Evolutionary conservation across 1,140 invertebrate species (phyloP), one percentile per base, ranked within the genome.

Genomic region (Cryptotermes secundus): DNA sequence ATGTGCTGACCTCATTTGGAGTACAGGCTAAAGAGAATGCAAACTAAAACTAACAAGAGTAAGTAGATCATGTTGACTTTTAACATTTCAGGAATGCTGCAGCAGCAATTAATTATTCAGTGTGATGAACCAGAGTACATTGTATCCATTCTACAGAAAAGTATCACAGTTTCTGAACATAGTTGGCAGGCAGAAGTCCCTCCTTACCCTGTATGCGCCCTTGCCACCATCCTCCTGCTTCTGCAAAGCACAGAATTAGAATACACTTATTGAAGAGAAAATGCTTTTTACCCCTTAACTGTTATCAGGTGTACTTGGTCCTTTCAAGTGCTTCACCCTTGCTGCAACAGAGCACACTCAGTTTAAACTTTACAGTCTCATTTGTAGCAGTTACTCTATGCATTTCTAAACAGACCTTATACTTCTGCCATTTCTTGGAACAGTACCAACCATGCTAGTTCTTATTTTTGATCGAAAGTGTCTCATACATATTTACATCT

Each of bases 211-310:
- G 89, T 14, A 93, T 86, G 86, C 90, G 90, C 79, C 94, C 94
- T 81, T 90, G 90, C 94, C 94, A 95, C 94, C 94, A 95, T 31
- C 94, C 94, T 35, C 92, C 92, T 72, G 92, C 91, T 89, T 95
- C 94, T 95, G 88, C 84, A 92, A 49, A 19, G 45, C 45, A 49
- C 16, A 3, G 22, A 19, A 49, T 19, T 19, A 10, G 16, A 36
- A 24, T 2, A 36, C 36, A 80, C 31, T 34, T 10, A 80, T 9
- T 24, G 34, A 9, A 80, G 24, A 12, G 26, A 34, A 80, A 36
- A 9, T 1, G 31, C 79, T 79, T 34, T 12, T 16, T 7, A 79
- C 34, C 19, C 24, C 72, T 31, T 19, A 0, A 31, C 34, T 79
- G 26, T 12, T 4, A 79, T 31, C n/a, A 79, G 10, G 7, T 79